Base-by-base conservation (phyloP, 2,797 vertebrate species). In the Hafferia zeledoni region DNA sequence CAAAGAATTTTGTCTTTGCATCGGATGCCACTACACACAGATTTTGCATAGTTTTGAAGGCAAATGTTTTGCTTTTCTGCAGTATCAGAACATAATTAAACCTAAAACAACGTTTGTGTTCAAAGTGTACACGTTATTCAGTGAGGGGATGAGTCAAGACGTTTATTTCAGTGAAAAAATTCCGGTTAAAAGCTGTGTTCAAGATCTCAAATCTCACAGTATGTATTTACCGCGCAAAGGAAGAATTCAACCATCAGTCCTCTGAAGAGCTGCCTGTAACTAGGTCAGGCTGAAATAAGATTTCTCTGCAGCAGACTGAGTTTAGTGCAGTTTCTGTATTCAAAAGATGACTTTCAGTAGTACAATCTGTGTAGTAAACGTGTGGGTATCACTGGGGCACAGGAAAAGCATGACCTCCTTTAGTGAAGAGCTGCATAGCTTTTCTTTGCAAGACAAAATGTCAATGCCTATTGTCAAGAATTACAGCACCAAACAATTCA, bases 341-440 rank as follows among this genome's bases (percentile, higher is more conserved):
- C 90, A 87, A 53, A 97, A 65, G 88, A 83, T 95, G 94, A 93
- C 92, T 94, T 95, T 97, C 96, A 97, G 97, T 97, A 97, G 97
- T 97, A 95, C 90, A 94, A 95, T 83, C 68, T 81, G 39, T 67
- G 67, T 86, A 92, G 90, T 93, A 95, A 96, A 95, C 67, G 57
- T 75, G 78, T 2, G 16, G 61, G 71, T 64, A 77, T 33, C 75
- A 70, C 35, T 67, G 60, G 89, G 91, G 83, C 87, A 82, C 74
- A 90, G 82, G 61, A 72, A 49, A 83, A 89, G 75, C 87, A 47
- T 35, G 72, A 91, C 86, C 52, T 70, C 50, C 88, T 91, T 72
- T 55, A 93, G 74, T 56, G 86, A 56, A 77, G 72, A 93, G 61
- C 95, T 96, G 94, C 90, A 92, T 76, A 87, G 94, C 79, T 96